phyloP scores from a whole-genome alignment of 2,113 vertebrate genomes.

The Mugil cephalus region DNA sequence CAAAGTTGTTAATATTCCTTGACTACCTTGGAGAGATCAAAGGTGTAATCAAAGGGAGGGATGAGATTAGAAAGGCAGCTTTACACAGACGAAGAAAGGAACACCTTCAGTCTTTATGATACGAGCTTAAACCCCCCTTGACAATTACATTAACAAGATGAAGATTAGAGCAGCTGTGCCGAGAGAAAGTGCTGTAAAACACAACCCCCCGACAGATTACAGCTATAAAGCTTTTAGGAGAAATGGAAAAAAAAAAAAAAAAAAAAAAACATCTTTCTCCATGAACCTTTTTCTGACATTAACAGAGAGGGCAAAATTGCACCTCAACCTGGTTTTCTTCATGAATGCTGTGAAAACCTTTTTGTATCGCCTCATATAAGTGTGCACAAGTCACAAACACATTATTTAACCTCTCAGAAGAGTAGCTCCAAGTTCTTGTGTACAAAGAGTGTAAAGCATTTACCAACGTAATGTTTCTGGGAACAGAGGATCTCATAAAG shows the following conservation, averaged over 20 bases:
- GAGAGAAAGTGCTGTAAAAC: constrained; percentile 66
- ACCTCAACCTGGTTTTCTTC: constrained; percentile 38
- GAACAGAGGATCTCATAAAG: constrained; percentile 11
- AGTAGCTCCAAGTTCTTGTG: not conserved
- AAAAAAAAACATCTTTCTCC: constrained; percentile 60
- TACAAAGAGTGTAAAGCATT: constrained; percentile 11
- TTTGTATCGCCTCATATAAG: constrained; percentile 57
- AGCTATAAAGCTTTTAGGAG: constrained; percentile 73
- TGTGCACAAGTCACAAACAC: constrained; percentile 48
- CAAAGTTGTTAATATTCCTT: constrained; percentile 62
- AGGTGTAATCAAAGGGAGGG: constrained; percentile 57
- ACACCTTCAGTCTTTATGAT: constrained; percentile 76
- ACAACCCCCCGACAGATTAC: constrained; percentile 74
- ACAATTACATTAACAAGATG: constrained; percentile 78
- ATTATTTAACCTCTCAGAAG: constrained; percentile 38
- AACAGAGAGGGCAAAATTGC: constrained; percentile 39
- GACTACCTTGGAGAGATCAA: constrained; percentile 70
- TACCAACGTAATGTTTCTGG: constrained; percentile 27
- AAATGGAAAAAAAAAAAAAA: constrained; percentile 58
- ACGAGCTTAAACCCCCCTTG: constrained; percentile 59
- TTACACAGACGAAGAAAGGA: constrained; percentile 65
- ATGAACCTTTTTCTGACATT: constrained; percentile 36
- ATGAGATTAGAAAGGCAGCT: constrained; percentile 72
- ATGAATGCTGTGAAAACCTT: constrained; percentile 36
- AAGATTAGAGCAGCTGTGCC: constrained; percentile 74